Evolutionary conservation across 2,797 vertebrate genomes (phyloP), one percentile per base, ranked within the genome.

Genomic region (Ibycter americanus): DNA sequence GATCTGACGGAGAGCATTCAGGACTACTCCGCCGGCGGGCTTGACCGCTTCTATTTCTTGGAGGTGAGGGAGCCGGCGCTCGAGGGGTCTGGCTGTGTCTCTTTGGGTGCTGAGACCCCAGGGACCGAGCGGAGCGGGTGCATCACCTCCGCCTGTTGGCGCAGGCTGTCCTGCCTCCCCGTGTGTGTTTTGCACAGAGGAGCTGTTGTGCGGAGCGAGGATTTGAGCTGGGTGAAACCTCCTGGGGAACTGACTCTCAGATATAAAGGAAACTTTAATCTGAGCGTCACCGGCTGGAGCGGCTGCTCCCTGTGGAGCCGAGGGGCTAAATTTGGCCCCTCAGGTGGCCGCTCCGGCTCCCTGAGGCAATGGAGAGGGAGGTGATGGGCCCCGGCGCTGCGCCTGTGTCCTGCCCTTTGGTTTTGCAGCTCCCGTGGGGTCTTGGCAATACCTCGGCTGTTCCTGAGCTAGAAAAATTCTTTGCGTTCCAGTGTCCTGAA

Each of bases 41-140:
- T 98, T 0, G 99, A 99, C 93, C 98, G 99, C 66, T 99, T 99
- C 98, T 99, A 99, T 94, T 99, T 99, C 97, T 96, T 99, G 2
- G 99, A 99, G 99, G 99, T 99, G 87, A 89, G 42, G 44, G 34
- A 31, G 10, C 12, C 1, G 3, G 19, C 38, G 6, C 18, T 44
- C 0, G 4, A 15, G 20, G 42, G 72, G 3, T 32, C 46, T 46
- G 47, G 40, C 1, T 6, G 19, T 20, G 46, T 46, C 42, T 32
- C 67, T 42, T 70, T 2, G 5, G 32, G 49, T 2, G 34, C 10
- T 2, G 29, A 32, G 46, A 4, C 20, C 38, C 46, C 2, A 5
- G 31, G 14, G 66, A 15, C 25, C 2, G 5, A 46, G 62, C 31
- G 4, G 67, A 62, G 26, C 21, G 7, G 47, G 6, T 2, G 4